phyloP scores from a whole-genome alignment of 2,113 vertebrate species.

The Leptodactylus fuscus region DNA sequence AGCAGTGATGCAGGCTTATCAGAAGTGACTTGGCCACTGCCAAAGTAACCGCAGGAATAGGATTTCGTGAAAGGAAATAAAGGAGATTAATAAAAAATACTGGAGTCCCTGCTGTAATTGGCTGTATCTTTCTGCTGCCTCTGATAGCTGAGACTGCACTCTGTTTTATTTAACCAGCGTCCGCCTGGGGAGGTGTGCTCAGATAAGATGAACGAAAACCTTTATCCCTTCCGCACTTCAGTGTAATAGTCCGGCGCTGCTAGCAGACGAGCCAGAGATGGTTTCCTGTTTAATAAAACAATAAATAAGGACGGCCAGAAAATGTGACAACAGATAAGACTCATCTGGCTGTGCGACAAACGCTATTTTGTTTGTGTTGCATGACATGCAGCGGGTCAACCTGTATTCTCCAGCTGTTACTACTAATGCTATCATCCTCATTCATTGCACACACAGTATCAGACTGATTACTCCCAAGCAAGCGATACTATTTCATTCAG shows the following conservation, averaged over 20 bases:
- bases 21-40: not conserved
- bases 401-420: not conserved
- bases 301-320: slow-evolving; percentile 3
- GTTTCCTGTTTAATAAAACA: slow-evolving; percentile 28
- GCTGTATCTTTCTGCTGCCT: slow-evolving; percentile 34
- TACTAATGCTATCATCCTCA: not conserved
- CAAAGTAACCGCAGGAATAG: slow-evolving; percentile 12
- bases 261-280: not conserved
- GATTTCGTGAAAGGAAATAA: slow-evolving; percentile 32
- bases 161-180: slow-evolving; percentile 37
- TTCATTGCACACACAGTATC: not conserved
- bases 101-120: slow-evolving; percentile 41
- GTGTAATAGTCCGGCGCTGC: slow-evolving; percentile 19
- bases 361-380: not conserved
- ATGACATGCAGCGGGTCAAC: not conserved
- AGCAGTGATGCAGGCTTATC: too few species aligned
- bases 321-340: slow-evolving; percentile 25
- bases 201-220: slow-evolving; percentile 46
- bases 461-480: not conserved
- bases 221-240: slow-evolving; percentile 35
- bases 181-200: slow-evolving; percentile 42
- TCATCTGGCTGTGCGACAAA: slow-evolving; percentile 17
- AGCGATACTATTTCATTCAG: not conserved
- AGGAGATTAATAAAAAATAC: slow-evolving; percentile 17
- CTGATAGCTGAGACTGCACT: slow-evolving; percentile 32